Percentiles rank a stretch among this genome's conserved stretches.
Evolutionary conservation across 2,113 vertebrate genomes (phyloP).

Genomic region (Prionailurus viverrinus): DNA sequence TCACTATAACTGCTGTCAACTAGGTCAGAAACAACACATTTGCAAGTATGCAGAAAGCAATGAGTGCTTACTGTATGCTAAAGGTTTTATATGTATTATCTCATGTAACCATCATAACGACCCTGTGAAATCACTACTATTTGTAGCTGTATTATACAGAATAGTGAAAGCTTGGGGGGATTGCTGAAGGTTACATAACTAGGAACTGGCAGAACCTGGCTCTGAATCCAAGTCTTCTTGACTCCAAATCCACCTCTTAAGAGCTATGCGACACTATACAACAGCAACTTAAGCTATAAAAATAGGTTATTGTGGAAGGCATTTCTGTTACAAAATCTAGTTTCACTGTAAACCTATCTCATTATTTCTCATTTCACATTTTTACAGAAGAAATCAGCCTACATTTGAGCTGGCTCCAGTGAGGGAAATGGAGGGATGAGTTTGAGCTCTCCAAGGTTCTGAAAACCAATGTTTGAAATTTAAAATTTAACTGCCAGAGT

Average conservation of each 20-base stretch:
- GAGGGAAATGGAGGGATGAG: constrained; percentile 58
- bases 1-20: not conserved
- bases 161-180: not conserved
- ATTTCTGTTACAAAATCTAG: constrained; percentile 28
- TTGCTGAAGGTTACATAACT: not conserved
- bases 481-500: not conserved
- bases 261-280: not conserved
- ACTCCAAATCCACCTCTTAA: not conserved
- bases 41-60: not conserved
- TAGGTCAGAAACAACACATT: not conserved
- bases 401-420: constrained; percentile 38
- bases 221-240: not conserved
- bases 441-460: constrained; percentile 88
- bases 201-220: not conserved
- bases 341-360: constrained; percentile 53
- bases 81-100: not conserved
- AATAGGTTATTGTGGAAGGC: constrained; percentile 40
- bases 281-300: constrained; percentile 29
- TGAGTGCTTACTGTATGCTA: too few species aligned
- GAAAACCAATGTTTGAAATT: constrained; percentile 72
- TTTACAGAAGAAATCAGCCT: constrained; percentile 53
- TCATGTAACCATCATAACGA: not conserved
- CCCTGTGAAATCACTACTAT: not conserved
- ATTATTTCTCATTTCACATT: constrained; percentile 49
- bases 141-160: constrained; percentile 43